These are phyloP conservation scores for Brachypodius melanocephalos DNA, from an alignment of 2,113 vertebrate genomes.

Conservation along the genomic window DNA sequence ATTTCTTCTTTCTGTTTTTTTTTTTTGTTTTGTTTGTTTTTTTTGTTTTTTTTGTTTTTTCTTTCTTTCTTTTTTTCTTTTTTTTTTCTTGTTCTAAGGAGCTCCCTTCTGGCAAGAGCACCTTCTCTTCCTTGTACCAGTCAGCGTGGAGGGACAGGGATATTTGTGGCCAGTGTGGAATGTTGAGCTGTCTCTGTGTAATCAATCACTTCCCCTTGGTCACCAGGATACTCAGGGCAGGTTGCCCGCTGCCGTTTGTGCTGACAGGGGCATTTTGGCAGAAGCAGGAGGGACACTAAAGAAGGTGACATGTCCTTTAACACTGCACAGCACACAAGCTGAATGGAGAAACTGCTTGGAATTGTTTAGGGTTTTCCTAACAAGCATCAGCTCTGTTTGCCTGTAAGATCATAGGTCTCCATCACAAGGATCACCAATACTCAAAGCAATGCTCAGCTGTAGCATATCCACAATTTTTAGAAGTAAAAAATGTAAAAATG, in stretches of 20 bases:
- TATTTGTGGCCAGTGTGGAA: neutral
- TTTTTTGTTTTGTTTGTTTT: no score
- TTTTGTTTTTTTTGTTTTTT: no score
- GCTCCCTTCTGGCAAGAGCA: neutral
- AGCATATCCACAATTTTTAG: neutral
- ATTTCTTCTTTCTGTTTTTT: neutral
- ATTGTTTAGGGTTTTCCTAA: neutral
- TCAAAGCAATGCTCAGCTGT: neutral
- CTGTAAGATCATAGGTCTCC: fast-evolving
- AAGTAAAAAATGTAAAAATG: neutral
- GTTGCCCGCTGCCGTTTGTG: neutral
- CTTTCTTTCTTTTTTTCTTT: neutral
- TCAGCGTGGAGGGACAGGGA: fast-evolving
- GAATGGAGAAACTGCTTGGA: neutral
- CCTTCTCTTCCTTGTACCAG: neutral
- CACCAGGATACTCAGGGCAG: neutral
- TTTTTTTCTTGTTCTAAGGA: neutral
- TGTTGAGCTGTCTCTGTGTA: neutral
- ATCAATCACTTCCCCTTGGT: neutral
- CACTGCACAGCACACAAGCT: neutral
- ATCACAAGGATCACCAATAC: neutral
- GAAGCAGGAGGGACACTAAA: neutral
- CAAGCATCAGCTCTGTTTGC: neutral
- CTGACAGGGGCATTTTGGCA: neutral
- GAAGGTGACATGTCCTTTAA: neutral